phyloP scores from a whole-genome alignment of 2,797 vertebrate genomes.

The Schizopygopsis malacanthus region DNA sequence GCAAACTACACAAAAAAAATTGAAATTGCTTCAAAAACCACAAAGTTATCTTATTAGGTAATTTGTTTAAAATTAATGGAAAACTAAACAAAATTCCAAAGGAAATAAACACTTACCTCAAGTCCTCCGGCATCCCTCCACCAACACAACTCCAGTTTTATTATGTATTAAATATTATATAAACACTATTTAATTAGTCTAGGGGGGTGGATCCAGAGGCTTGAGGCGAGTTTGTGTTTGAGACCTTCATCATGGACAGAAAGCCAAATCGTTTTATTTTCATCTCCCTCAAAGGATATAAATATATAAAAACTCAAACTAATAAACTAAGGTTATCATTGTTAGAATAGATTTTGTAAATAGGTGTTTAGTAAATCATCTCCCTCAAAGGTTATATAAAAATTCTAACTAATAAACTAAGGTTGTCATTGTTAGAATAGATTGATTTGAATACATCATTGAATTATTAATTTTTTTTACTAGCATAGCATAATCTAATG shows the following conservation, averaged over 20 bases:
- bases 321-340: background rate
- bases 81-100: background rate
- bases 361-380: background rate
- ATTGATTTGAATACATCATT: background rate
- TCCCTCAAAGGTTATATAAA: background rate
- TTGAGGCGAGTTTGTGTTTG: background rate
- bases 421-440: background rate
- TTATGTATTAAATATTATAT: conserved; percentile 10
- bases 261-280: background rate
- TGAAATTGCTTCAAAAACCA: background rate
- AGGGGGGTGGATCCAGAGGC: background rate
- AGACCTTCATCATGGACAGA: background rate
- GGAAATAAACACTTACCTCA: conserved; percentile 2
- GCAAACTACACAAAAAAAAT: background rate
- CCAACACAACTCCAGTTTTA: background rate
- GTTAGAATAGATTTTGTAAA: background rate
- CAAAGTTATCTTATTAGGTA: background rate
- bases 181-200: conserved; percentile 3
- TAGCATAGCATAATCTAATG: background rate
- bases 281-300: background rate
- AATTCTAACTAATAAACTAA: background rate
- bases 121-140: conserved; percentile 1
- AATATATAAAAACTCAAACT: background rate
- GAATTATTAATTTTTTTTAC: too few relatives aligned
- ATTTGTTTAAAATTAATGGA: background rate